These are phyloP conservation scores for Eristalis pertinax DNA, from an alignment of 2,888 invertebrate species.

Conservation along the genomic window DNA sequence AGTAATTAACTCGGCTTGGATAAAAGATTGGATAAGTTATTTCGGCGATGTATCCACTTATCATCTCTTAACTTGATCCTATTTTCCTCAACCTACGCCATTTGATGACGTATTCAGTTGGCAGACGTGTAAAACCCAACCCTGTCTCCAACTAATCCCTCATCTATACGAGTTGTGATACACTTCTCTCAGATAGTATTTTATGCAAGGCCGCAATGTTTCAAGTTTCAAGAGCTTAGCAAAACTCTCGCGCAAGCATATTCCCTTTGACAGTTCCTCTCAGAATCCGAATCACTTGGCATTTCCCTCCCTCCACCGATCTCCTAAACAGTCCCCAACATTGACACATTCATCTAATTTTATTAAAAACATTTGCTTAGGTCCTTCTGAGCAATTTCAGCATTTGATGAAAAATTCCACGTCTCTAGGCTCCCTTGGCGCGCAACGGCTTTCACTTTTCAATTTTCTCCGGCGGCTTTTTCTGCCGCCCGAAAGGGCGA, in stretches of 20 bases:
- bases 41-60: no score
- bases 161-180: no score
- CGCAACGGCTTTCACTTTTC: constrained; percentile 53
- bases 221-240: neutral
- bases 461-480: constrained; percentile 30
- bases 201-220: neutral
- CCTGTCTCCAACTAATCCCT: neutral
- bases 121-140: neutral
- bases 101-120: no score
- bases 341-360: constrained; percentile 41
- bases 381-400: constrained; percentile 10
- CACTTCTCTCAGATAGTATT: neutral
- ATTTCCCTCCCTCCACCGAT: neutral
- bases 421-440: constrained; percentile 38
- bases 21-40: no score
- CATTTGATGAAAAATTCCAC: constrained; percentile 48
- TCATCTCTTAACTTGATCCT: no score
- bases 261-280: neutral
- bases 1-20: no score
- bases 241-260: neutral
- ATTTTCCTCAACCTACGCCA: no score
- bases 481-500: neutral
- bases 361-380: constrained; percentile 29
- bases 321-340: constrained; percentile 1
- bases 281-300: neutral